Conservation (phyloP, 1,140 invertebrate genomes). For the Carposina sasakii region DNA sequence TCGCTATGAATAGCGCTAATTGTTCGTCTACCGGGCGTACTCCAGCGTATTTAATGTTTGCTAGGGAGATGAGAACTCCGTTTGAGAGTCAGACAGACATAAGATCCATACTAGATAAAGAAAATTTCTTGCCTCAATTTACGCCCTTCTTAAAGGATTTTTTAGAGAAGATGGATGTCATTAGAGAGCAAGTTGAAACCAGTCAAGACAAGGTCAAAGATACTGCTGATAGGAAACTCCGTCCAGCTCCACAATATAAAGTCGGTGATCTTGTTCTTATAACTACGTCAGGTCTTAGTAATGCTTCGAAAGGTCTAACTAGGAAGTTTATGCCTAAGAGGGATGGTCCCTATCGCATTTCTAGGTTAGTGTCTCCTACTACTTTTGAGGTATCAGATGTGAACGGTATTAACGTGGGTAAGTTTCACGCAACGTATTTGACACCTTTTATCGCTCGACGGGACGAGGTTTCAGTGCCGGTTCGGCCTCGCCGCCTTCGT, state of each 20-base stretch:
- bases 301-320: not conserved
- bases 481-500: not conserved
- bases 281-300: not conserved
- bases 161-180: not conserved
- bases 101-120: constrained; percentile 10
- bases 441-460: not conserved
- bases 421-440: not conserved
- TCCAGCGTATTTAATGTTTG: constrained; percentile 51
- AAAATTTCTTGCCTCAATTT: not conserved
- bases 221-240: not conserved
- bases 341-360: not conserved
- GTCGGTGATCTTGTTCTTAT: not conserved
- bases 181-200: not conserved
- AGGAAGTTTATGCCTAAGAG: not conserved
- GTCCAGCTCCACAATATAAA: not conserved
- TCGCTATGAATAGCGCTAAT: constrained; percentile 31
- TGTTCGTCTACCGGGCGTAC: constrained; percentile 29
- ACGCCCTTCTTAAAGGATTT: not conserved
- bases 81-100: not conserved
- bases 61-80: constrained; percentile 29
- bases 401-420: not conserved
- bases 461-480: not conserved
- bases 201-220: not conserved
- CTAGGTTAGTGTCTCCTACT: not conserved
- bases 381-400: not conserved